Conservation (phyloP, 2,888 invertebrate genomes). For the Leptinotarsa peninsularis region DNA sequence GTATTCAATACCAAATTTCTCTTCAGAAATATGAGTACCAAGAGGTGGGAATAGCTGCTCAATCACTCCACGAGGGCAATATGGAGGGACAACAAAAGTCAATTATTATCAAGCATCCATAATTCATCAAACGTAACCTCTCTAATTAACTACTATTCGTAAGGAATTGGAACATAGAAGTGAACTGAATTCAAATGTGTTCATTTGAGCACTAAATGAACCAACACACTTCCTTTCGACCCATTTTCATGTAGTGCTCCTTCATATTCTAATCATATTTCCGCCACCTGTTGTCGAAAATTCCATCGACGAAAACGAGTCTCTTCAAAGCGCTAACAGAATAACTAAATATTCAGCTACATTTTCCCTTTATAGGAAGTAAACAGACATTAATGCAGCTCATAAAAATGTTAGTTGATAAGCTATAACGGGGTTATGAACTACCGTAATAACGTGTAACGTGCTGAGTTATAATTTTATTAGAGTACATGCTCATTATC, state of each 20-base stretch:
- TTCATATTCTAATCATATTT: no score
- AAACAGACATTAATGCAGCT: not conserved
- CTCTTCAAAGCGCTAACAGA: not conserved
- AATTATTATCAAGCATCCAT: no score
- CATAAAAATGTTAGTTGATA: slow-evolving; percentile 22
- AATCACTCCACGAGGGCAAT: no score
- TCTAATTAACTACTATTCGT: no score
- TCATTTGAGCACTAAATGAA: no score
- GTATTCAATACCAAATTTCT: no score
- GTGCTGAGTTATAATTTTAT: slow-evolving; percentile 19
- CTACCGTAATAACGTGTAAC: slow-evolving; percentile 9
- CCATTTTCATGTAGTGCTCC: not conserved
- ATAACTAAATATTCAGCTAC: not conserved
- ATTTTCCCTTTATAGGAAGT: slow-evolving; percentile 4
- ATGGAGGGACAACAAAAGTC: no score
- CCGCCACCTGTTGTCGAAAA: slow-evolving; percentile 6
- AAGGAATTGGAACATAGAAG: no score
- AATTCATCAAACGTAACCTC: no score
- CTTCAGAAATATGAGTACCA: no score
- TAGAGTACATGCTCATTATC: slow-evolving; percentile 21
- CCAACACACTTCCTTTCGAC: not conserved
- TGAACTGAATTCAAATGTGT: no score
- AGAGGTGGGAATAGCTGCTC: no score
- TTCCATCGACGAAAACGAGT: not conserved
- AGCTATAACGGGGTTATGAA: slow-evolving; percentile 19